Percentiles rank a stretch among this genome's conserved stretches.
phyloP scores from a whole-genome alignment of 2,888 invertebrate genomes.

The Hypomecis atomaria region DNA sequence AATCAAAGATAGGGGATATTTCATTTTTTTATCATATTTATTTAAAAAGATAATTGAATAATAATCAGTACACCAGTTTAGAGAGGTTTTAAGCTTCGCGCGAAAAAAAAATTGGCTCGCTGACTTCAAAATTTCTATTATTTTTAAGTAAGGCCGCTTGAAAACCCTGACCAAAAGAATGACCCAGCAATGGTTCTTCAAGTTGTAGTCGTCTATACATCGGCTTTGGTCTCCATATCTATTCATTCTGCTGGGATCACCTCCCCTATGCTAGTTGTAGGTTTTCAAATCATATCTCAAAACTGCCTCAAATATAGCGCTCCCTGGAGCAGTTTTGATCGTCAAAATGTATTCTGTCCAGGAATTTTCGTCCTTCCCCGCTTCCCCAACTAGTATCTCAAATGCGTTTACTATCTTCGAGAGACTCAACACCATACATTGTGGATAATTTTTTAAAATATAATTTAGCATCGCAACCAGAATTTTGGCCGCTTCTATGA shows the following conservation, averaged over 20 bases:
- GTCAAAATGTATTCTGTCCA: constrained; percentile 87
- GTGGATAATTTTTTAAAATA: constrained; percentile 83
- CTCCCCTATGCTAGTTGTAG: constrained; percentile 81
- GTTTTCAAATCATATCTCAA: constrained; percentile 67
- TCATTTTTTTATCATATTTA: too few species aligned
- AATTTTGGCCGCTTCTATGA: constrained; percentile 84
- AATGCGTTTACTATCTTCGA: constrained; percentile 87
- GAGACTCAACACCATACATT: constrained; percentile 87
- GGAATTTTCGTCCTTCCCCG: constrained; percentile 62
- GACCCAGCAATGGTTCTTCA: constrained; percentile 93
- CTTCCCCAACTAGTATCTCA: constrained; percentile 79
- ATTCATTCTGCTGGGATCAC: constrained; percentile 92
- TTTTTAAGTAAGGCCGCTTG: too few species aligned
- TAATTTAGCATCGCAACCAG: constrained; percentile 87
- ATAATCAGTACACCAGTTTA: too few species aligned
- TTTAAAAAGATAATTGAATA: too few species aligned
- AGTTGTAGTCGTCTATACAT: constrained; percentile 89
- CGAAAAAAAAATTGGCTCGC: too few species aligned
- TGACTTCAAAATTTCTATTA: too few species aligned
- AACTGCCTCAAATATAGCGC: constrained; percentile 92
- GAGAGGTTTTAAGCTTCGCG: too few species aligned
- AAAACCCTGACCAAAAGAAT: too few species aligned
- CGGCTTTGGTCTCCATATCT: constrained; percentile 91
- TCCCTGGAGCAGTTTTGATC: constrained; percentile 87
- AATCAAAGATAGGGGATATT: too few species aligned